Evolutionary conservation across 1,140 invertebrate genomes (phyloP), one percentile per base, ranked within the genome.

Genomic region (Dinoponera quadriceps): DNA sequence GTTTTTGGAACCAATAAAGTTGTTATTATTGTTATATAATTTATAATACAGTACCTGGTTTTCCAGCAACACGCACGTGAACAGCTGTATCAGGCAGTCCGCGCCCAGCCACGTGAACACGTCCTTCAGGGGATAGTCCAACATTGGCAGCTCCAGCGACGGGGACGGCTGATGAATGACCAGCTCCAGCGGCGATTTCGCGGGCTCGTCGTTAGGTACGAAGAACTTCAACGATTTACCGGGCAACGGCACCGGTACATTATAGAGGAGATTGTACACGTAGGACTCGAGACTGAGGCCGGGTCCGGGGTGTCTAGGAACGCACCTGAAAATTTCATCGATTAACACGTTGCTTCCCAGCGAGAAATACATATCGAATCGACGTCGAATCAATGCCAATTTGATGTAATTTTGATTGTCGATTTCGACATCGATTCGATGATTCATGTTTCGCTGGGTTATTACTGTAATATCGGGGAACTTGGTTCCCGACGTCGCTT

Each of bases 1-100:
- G n/a, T n/a, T n/a, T n/a, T n/a, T n/a, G n/a, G n/a, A n/a, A n/a
- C n/a, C n/a, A n/a, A n/a, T n/a, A n/a, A n/a, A n/a, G n/a, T n/a
- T n/a, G n/a, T n/a, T n/a, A n/a, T n/a, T n/a, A n/a, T n/a, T n/a
- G n/a, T n/a, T n/a, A n/a, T n/a, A n/a, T n/a, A n/a, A n/a, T n/a
- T n/a, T n/a, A n/a, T n/a, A n/a, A n/a, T n/a, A n/a, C n/a, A n/a
- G n/a, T n/a, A n/a, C 97, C 95, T 99, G 99, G 94, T 99, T 98
- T 95, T 99, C 99, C 11, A 99, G 94, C 16, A 99, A 95, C 33
- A 99, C 97, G 95, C 98, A 99, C 3, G 98, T 98, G 91, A 99
- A 98, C n/a, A 99, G 94, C 91, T 98, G 97, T 49, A 99, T 95
- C 38, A 99, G 96, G 92, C 97, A 97, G 85, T 99, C 98, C 3